A percentile compares a stretch with the other conserved stretches of the same genome.
phyloP scores from a whole-genome alignment of 1,140 invertebrate genomes.

The Venustaconcha ellipsiformis region DNA sequence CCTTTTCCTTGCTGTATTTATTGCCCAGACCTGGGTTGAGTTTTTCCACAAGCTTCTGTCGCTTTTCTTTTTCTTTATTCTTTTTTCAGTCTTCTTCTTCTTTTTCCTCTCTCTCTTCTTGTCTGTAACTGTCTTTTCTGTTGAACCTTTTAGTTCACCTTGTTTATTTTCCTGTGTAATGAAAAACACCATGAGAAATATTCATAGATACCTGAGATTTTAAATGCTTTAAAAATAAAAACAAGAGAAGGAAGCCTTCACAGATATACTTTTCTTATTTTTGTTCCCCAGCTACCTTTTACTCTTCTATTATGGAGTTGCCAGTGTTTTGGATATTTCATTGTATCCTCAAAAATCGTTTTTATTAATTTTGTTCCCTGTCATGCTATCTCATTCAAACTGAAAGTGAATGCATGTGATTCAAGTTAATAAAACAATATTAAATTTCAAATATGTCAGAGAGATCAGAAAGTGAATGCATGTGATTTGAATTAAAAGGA shows the following conservation, averaged over 20 bases:
- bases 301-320: neutral
- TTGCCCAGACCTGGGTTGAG: constrained; percentile 73
- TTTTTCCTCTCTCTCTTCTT: constrained; percentile 88
- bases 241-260: too few species aligned
- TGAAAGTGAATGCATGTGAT: too few species aligned
- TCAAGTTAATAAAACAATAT: too few species aligned
- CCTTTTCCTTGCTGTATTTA: constrained; percentile 74
- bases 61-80: constrained; percentile 46
- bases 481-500: too few species aligned
- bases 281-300: too few species aligned
- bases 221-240: neutral
- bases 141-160: constrained; percentile 82
- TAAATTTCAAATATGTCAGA: too few species aligned
- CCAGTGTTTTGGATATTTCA: too few species aligned
- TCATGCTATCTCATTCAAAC: too few species aligned
- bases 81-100: constrained; percentile 80
- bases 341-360: too few species aligned
- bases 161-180: constrained; percentile 75
- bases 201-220: neutral
- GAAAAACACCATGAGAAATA: neutral
- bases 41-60: constrained; percentile 55
- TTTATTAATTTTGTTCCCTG: too few species aligned
- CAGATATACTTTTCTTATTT: constrained; percentile 53
- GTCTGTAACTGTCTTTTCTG: constrained; percentile 87
- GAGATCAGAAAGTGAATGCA: too few species aligned